Percentiles rank a stretch among this genome's conserved stretches.
phyloP scores from a whole-genome alignment of 2,113 vertebrate genomes.

The Ranitomeya variabilis region DNA sequence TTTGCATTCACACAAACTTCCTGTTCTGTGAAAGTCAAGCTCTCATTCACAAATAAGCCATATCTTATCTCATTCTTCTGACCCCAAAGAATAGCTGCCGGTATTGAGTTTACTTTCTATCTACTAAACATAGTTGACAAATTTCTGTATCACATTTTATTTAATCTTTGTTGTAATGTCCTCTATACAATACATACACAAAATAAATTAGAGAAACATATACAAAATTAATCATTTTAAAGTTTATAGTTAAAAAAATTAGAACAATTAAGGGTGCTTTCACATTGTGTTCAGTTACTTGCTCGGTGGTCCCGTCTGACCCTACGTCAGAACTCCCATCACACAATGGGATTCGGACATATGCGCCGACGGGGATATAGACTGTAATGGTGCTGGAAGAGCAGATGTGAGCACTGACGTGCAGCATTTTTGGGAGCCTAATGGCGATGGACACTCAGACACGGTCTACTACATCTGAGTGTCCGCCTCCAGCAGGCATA shows the following conservation, averaged over 20 bases:
- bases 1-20: conserved; percentile 80
- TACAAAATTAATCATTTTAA: neutral
- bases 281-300: too few species aligned
- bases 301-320: too few species aligned
- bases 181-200: neutral
- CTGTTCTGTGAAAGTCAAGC: conserved; percentile 88
- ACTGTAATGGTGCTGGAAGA: too few species aligned
- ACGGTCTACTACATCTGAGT: too few species aligned
- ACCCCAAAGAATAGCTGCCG: conserved; percentile 69
- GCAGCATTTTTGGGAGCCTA: too few species aligned
- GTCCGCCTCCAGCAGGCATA: too few species aligned
- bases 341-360: too few species aligned
- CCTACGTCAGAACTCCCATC: neutral
- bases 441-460: too few species aligned
- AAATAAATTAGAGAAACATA: neutral
- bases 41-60: conserved; percentile 79
- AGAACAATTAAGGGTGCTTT: neutral
- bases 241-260: neutral
- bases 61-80: conserved; percentile 82
- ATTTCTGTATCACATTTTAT: conserved; percentile 47
- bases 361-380: too few species aligned
- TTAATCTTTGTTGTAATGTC: neutral
- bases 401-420: too few species aligned
- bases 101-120: conserved; percentile 64
- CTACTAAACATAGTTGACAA: conserved; percentile 70